Evolutionary conservation across 2,113 vertebrate species (phyloP).

Genomic region (Leptosomus discolor): DNA sequence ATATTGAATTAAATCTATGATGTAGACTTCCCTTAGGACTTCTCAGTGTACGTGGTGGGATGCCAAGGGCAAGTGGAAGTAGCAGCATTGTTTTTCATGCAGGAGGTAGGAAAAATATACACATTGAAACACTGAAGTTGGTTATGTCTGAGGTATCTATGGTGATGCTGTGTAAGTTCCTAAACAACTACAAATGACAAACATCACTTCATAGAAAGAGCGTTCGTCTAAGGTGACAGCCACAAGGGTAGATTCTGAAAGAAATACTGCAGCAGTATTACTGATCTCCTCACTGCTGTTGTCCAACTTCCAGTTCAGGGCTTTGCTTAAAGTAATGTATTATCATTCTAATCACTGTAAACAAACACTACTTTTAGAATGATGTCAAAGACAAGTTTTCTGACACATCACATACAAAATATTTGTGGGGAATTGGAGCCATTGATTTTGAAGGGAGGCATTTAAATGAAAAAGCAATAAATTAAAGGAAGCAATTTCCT

Average conservation of each 20-base stretch:
- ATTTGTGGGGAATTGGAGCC: neutral
- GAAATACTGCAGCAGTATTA: neutral
- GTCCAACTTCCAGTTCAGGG: neutral
- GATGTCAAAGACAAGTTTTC: neutral
- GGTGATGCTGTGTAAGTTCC: neutral
- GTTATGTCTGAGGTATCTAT: neutral
- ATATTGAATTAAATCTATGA: neutral
- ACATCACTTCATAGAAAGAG: neutral
- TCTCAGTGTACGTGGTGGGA: accelerated
- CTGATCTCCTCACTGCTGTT: neutral
- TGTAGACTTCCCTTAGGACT: neutral
- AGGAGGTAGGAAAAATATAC: neutral
- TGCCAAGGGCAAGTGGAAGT: neutral
- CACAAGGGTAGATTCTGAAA: neutral
- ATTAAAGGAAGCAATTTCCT: neutral
- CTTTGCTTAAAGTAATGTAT: neutral
- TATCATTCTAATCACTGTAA: neutral
- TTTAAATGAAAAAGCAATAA: neutral
- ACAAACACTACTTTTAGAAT: neutral
- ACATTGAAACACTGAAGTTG: neutral
- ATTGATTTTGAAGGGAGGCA: neutral
- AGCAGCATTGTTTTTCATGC: neutral
- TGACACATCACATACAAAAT: neutral
- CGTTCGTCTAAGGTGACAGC: neutral
- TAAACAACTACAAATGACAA: neutral